Percentiles rank a stretch among this genome's conserved stretches.
phyloP scores from a whole-genome alignment of 2,113 vertebrate genomes.

The Oreotrochilus melanogaster region DNA sequence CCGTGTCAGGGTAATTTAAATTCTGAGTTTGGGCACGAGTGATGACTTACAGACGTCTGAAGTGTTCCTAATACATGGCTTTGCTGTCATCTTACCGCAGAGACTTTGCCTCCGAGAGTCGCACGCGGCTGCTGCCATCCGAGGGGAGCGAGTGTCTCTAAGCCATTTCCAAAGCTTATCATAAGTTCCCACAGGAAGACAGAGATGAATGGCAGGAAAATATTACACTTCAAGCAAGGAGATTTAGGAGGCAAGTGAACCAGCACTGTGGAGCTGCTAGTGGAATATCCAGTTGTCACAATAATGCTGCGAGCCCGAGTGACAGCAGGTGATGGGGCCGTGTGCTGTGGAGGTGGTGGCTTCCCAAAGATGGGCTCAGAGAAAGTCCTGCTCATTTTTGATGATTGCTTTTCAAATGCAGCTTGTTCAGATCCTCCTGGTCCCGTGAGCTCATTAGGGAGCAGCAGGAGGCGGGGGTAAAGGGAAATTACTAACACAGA shows the following conservation, averaged over 20 bases:
- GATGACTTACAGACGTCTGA: neutral
- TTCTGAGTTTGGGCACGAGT: neutral
- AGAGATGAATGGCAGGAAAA: slow-evolving; percentile 7
- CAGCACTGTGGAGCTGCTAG: neutral
- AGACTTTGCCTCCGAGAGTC: neutral
- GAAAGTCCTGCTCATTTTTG: neutral
- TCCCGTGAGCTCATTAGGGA: neutral
- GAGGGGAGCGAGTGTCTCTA: neutral
- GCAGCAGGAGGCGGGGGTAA: neutral
- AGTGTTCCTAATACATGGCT: neutral
- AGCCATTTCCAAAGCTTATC: slow-evolving; percentile 1
- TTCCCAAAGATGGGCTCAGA: neutral
- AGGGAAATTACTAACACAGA: accelerated
- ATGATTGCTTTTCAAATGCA: neutral
- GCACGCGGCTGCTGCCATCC: neutral
- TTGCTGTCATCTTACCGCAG: neutral
- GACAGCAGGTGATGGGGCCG: neutral
- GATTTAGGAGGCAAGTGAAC: slow-evolving; percentile 17
- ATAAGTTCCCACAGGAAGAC: slow-evolving; percentile 3
- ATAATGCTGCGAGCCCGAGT: neutral
- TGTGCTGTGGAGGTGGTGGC: neutral
- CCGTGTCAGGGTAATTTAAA: neutral
- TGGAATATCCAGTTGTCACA: neutral
- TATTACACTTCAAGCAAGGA: slow-evolving; percentile 1
- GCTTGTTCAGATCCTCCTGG: neutral